Percentiles rank a stretch among this genome's conserved stretches.
These are phyloP conservation scores for Formica selysi DNA, from an alignment of 1,140 invertebrate species.

Conservation along the genomic window DNA sequence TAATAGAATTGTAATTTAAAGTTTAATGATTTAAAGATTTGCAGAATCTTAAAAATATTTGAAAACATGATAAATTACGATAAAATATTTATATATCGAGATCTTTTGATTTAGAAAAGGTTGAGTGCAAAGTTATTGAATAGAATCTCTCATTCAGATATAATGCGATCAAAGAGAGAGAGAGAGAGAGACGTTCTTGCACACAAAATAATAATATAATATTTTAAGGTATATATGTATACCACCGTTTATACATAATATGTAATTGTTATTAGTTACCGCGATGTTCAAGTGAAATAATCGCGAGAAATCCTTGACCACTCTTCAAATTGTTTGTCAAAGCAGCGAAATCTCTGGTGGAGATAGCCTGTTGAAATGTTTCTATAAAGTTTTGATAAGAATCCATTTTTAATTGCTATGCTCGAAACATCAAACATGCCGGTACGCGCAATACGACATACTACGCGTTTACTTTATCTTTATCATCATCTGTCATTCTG, in stretches of 20 bases:
- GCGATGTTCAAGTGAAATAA: constrained; percentile 68
- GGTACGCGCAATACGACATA: not conserved
- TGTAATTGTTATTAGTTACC: constrained; percentile 63
- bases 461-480: too few species aligned
- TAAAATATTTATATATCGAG: too few species aligned
- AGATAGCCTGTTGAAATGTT: constrained; percentile 61
- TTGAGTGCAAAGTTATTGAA: not conserved
- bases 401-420: constrained; percentile 74
- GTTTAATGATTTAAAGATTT: not conserved
- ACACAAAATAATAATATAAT: not conserved
- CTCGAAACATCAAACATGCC: not conserved
- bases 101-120: not conserved
- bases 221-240: not conserved
- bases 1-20: not conserved
- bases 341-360: constrained; percentile 31
- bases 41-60: not conserved
- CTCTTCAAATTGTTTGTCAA: constrained; percentile 67
- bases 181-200: not conserved
- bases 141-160: not conserved
- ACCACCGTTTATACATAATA: not conserved
- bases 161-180: not conserved
- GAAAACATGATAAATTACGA: not conserved
- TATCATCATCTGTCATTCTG: not conserved
- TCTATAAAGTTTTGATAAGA: constrained; percentile 71
- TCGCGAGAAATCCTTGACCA: constrained; percentile 68